phyloP scores from a whole-genome alignment of 2,113 vertebrate genomes.

The Scomber scombrus region DNA sequence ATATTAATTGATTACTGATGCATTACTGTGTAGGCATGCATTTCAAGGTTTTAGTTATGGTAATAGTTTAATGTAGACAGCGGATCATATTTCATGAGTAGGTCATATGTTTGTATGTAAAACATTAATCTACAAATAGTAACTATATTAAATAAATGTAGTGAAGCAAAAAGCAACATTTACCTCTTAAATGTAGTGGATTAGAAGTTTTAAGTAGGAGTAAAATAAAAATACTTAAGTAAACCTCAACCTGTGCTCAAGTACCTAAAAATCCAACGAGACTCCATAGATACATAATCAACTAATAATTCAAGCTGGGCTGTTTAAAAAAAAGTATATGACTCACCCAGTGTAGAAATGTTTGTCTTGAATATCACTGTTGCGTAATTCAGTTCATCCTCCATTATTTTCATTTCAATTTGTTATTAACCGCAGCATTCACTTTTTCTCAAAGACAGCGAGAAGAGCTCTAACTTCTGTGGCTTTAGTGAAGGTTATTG shows the following conservation, averaged over 20 bases:
- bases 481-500: neutral
- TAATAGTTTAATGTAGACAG: no score
- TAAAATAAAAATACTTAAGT: neutral
- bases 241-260: no score
- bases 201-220: no score
- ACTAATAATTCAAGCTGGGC: neutral
- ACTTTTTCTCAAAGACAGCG: neutral
- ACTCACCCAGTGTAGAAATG: neutral
- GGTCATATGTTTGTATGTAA: no score
- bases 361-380: conserved; percentile 28
- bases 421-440: no score
- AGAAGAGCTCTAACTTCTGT: neutral
- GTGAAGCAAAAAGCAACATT: no score
- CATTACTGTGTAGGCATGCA: no score
- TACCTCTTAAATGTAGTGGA: no score
- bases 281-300: neutral
- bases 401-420: conserved; percentile 34
- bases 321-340: neutral
- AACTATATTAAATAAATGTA: no score
- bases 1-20: no score
- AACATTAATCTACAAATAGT: neutral
- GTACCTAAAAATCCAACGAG: neutral
- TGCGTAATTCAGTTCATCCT: conserved; percentile 62
- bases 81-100: no score
- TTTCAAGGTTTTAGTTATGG: no score